These are phyloP conservation scores for Petrocephalus zakoni DNA, from an alignment of 2,113 vertebrate species.

Conservation along the genomic window DNA sequence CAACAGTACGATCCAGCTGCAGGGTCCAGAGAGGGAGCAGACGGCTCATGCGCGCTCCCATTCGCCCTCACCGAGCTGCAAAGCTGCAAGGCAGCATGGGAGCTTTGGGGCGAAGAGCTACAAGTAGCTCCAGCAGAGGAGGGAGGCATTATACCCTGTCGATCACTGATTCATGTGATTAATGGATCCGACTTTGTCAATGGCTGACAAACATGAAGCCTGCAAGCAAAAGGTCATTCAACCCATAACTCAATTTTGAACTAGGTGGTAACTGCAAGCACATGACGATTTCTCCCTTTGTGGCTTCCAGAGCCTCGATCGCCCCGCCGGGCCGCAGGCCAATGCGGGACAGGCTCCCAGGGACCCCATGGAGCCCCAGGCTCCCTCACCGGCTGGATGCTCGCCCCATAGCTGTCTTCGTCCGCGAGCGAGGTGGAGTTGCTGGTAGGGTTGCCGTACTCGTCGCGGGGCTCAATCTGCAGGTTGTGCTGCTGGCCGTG, in stretches of 20 bases:
- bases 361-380: not conserved
- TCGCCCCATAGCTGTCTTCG: constrained; percentile 81
- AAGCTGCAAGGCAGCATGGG: not conserved
- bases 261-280: not conserved
- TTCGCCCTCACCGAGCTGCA: not conserved
- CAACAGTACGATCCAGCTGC: not conserved
- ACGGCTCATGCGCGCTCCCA: not conserved
- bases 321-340: not conserved
- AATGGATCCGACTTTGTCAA: not conserved
- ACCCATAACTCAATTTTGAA: not conserved
- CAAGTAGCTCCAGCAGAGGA: not conserved
- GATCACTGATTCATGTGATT: not conserved
- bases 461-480: constrained; percentile 91
- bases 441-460: constrained; percentile 93
- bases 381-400: constrained; percentile 60
- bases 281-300: too few species aligned
- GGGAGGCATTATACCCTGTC: not conserved
- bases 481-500: constrained; percentile 85
- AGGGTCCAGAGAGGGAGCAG: not conserved
- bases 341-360: not conserved
- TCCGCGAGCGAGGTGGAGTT: constrained; percentile 82
- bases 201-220: not conserved
- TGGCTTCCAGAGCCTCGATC: not conserved
- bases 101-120: not conserved
- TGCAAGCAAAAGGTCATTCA: not conserved